Base-by-base conservation (phyloP, 1,140 invertebrate species). In the Pogonomyrmex californicus region DNA sequence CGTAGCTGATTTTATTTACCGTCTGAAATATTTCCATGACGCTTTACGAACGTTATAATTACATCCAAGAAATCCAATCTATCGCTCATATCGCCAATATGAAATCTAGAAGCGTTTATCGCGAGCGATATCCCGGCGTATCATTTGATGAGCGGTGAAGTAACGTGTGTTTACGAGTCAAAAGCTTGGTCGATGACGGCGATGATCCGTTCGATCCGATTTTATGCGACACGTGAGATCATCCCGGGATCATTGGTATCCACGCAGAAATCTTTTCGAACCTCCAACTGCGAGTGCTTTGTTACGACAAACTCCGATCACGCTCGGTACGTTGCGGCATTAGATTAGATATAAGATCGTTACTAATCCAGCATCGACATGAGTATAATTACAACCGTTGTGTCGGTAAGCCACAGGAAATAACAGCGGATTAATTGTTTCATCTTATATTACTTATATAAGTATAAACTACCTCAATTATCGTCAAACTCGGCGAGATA, bases 191-290 rank as follows among this genome's bases (percentile, higher is more conserved):
- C 44, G 60, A 58, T 54, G 68, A 73, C 73, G 51, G 49, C 58
- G 65, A 87, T 86, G 44, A 87, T 86, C 51, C 58, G 62, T 86
- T 78, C 51, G 63, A 85, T 88, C 68, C 63, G 78, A 89, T 60
- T 49, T 2, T 75, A 73, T 73, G 77, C 85, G 60, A 49, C 33
- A 41, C 33, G n/a, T 60, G 23, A 76, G 70, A 79, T 62, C 62
- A 38, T 33, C 23, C 33, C 14, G 63, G 33, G 70, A 82, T 88
- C 82, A 86, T 91, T 86, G 87, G 79, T 90, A 88, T 88, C 73
- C 87, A 65, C 47, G 62, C 66, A 47, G 54, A 78, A 56, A 85
- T 77, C 75, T 47, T 63, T 62, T 47, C 60, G 65, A 63, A 23
- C 86, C 63, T 66, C 78, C n/a, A 75, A 10, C 63, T 23, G 23